Percentiles rank a stretch among this genome's conserved stretches.
These are phyloP conservation scores for Acipenser transmontanus DNA, from an alignment of 2,797 vertebrate genomes.

Conservation along the genomic window DNA sequence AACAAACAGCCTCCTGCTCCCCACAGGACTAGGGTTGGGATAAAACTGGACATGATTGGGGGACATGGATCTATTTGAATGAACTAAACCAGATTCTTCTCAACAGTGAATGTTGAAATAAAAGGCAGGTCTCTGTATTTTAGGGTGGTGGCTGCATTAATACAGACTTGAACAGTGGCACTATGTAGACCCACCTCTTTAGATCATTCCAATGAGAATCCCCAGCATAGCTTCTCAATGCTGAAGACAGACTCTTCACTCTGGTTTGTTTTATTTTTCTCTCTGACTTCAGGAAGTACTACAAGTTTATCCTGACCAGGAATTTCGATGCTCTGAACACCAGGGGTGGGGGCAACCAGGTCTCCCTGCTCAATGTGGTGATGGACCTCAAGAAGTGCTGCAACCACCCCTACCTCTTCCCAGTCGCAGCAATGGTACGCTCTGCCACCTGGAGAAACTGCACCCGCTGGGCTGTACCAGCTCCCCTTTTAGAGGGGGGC, in stretches of 20 bases:
- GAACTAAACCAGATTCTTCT: too few relatives aligned
- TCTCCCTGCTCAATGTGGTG: constrained; percentile 92
- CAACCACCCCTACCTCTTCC: constrained; percentile 97
- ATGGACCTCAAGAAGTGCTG: constrained; percentile 99
- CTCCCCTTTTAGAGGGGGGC: too few relatives aligned
- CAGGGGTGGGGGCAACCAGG: constrained; percentile 93
- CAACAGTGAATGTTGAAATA: too few relatives aligned
- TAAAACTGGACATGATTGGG: too few relatives aligned
- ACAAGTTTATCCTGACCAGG: constrained; percentile 94
- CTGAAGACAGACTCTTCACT: not conserved
- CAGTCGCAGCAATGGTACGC: constrained; percentile 84
- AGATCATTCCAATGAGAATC: not conserved
- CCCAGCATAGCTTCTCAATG: not conserved
- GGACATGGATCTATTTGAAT: too few relatives aligned
- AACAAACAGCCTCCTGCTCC: too few relatives aligned
- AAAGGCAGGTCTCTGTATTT: too few relatives aligned
- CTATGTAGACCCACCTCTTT: too few relatives aligned
- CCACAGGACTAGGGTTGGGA: too few relatives aligned
- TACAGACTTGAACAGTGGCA: too few relatives aligned
- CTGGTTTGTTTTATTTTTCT: not conserved
- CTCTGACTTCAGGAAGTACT: constrained; percentile 77
- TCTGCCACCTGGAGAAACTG: not conserved
- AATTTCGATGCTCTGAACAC: constrained; percentile 97
- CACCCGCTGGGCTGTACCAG: too few relatives aligned
- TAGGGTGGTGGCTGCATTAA: too few relatives aligned